A percentile compares a stretch with the other conserved stretches of the same genome.
phyloP scores from a whole-genome alignment of 2,113 vertebrate genomes.

The Antechinus flavipes region DNA sequence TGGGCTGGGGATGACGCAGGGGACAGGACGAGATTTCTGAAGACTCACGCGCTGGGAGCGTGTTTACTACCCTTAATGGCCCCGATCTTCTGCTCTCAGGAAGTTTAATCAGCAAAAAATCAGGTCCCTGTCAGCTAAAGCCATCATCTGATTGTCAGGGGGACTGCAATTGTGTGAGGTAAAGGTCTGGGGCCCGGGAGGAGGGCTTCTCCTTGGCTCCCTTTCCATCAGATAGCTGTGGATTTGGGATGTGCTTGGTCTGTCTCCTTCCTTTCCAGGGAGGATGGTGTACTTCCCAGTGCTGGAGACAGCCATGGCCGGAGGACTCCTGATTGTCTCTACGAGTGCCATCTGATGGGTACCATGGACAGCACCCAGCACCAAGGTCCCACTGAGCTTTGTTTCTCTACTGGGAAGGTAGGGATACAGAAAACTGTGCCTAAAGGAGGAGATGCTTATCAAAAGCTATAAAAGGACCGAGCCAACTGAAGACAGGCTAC shows the following conservation, averaged over 20 bases:
- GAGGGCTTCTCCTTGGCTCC: background rate
- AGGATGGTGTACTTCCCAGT: background rate
- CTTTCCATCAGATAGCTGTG: background rate
- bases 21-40: background rate
- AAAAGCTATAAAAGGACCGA: no score
- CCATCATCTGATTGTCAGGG: background rate
- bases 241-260: background rate
- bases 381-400: no score
- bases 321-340: background rate
- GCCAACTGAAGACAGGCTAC: no score
- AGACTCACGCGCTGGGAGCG: background rate
- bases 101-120: background rate
- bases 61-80: background rate
- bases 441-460: no score
- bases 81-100: background rate
- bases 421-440: no score
- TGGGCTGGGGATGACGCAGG: background rate
- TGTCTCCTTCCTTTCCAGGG: conserved; percentile 16
- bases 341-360: background rate
- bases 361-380: background rate
- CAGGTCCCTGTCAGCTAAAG: background rate
- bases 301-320: background rate
- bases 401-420: no score
- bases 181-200: background rate
- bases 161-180: background rate